A percentile compares a stretch with the other conserved stretches of the same genome.
phyloP scores from a whole-genome alignment of 2,113 vertebrate species.

The Oryctolagus cuniculus region DNA sequence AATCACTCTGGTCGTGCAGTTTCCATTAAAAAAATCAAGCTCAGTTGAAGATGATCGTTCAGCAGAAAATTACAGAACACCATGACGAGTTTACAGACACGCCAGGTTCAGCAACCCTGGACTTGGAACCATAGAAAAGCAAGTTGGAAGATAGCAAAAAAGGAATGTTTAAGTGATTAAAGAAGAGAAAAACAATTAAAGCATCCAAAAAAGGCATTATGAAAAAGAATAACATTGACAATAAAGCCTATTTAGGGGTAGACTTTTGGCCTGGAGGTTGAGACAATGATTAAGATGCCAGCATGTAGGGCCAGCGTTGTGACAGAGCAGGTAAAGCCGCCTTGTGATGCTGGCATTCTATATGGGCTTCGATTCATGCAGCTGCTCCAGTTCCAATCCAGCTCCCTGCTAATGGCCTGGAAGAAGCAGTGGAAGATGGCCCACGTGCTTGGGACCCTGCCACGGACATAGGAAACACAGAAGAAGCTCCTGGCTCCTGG shows the following conservation, averaged over 20 bases:
- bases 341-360: no score
- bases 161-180: neutral
- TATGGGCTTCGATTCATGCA: no score
- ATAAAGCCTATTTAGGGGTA: neutral
- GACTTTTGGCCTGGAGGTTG: no score
- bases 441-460: no score
- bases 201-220: neutral
- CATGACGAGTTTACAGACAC: slow-evolving; percentile 13
- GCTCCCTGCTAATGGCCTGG: no score
- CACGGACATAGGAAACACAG: no score
- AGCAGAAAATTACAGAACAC: neutral
- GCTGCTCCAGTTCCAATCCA: no score
- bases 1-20: neutral
- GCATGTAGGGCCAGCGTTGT: no score
- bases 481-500: no score
- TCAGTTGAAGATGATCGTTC: slow-evolving; percentile 34
- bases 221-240: neutral
- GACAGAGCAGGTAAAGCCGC: no score
- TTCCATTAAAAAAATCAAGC: slow-evolving; percentile 35
- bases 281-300: no score
- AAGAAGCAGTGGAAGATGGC: no score
- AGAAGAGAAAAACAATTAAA: neutral
- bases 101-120: neutral
- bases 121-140: neutral
- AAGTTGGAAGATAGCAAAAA: slow-evolving; percentile 16